These are phyloP conservation scores for Lateolabrax maculatus DNA, from an alignment of 2,797 vertebrate genomes.

Conservation along the genomic window DNA sequence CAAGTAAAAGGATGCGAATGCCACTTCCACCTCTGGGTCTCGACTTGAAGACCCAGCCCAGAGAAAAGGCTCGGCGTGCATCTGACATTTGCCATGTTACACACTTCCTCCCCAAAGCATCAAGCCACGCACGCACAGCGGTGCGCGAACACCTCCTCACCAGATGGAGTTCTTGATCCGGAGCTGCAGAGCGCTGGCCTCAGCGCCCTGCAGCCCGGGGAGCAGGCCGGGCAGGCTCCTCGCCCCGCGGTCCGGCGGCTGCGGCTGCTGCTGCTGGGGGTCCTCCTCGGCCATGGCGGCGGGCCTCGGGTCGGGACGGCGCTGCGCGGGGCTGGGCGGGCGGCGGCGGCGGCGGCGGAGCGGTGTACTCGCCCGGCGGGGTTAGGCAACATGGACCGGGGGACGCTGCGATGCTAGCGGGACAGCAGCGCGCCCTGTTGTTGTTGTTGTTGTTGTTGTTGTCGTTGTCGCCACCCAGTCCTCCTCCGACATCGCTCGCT, in stretches of 20 bases:
- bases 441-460: constrained; percentile 70
- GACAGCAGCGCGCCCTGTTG: constrained; percentile 76
- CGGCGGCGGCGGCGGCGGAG: constrained; percentile 34
- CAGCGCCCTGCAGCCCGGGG: constrained; percentile 91
- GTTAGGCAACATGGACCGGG: constrained; percentile 64
- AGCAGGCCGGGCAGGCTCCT: constrained; percentile 89
- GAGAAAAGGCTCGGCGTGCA: background rate
- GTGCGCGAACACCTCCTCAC: constrained; percentile 82
- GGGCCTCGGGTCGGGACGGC: constrained; percentile 57
- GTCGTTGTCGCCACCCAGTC: constrained; percentile 55
- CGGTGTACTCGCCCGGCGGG: constrained; percentile 25
- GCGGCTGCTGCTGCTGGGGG: constrained; percentile 80
- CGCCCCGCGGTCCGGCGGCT: constrained; percentile 74
- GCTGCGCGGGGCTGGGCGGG: constrained; percentile 42
- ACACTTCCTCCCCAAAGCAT: background rate
- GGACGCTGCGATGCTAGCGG: constrained; percentile 70
- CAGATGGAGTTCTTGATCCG: constrained; percentile 98
- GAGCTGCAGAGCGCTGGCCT: constrained; percentile 93
- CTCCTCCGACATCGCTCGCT: constrained; percentile 71
- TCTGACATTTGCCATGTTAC: rapidly evolving
- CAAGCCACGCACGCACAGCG: background rate
- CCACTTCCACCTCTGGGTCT: background rate
- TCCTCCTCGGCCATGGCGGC: constrained; percentile 90
- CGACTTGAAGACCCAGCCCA: background rate
- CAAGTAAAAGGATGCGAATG: no score